Base-by-base conservation (phyloP, 2,888 invertebrate species). In the Periphyllus acericola region DNA sequence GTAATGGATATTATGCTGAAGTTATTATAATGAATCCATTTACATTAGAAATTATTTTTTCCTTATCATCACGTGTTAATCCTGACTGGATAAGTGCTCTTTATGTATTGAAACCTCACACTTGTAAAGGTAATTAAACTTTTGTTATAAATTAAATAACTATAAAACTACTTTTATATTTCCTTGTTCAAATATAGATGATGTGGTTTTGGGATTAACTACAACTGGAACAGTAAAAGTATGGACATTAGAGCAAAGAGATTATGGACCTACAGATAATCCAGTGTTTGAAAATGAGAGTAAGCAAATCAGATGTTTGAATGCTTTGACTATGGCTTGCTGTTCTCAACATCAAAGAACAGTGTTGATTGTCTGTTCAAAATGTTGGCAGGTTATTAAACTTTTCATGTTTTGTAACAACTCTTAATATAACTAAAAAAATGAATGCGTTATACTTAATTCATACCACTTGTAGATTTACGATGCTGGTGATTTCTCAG, bases 71-170 rank as follows among this genome's bases (percentile, higher is more conserved):
- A 0, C 95, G 97, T 91, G 97, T 99, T 89, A 98, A 98, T 91
- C 98, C 99, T 0, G 99, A 99, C 91, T 99, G 99, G 99, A 98
- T 99, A 91, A 97, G 97, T 89, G 97, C 99, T 78, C 94, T 99
- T 90, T 97, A 98, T 92, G 96, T 99, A 66, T 92, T 95, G 78
- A 91, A 93, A 90, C 94, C 94, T 89, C 93, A 93, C 90, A 94
- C 94, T 91, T 93, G 94, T 92, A 93, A 94, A 92, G 94, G 94
- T 94, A 89, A 80, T 40, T 40, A 2, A 32, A 76, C 36, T 34
- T n/a, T n/a, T 6, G 21, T 66, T 68, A 76, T 34, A 21, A 34
- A 66, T 66, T 55, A 55, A 34, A 32, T 29, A 68, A 34, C 17
- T 19, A 34, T 68, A 82, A 66, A 68, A 17, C n/a, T 52, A n/a